Evolutionary conservation across 2,797 vertebrate species (phyloP).

Genomic region (Benthosema pterotum): DNA sequence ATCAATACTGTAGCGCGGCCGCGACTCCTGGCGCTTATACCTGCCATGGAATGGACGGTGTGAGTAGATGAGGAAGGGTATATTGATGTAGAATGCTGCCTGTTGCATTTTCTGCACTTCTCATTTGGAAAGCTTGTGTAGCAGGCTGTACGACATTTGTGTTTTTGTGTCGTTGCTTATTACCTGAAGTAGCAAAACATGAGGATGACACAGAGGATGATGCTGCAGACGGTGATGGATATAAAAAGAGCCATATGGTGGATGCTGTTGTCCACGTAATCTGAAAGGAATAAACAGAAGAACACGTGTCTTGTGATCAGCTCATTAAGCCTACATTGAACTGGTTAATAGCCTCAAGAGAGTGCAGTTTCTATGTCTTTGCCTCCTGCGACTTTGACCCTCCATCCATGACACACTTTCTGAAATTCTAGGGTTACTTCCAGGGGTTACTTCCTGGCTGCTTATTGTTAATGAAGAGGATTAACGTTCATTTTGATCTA

Average conservation of each 20-base stretch:
- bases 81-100: background rate
- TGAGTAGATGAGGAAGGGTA: background rate
- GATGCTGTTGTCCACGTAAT: slow-evolving; percentile 85
- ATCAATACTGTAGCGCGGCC: slow-evolving; percentile 89
- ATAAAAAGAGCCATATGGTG: slow-evolving; percentile 90
- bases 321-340: too few relatives aligned
- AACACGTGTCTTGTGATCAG: too few relatives aligned
- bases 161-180: slow-evolving; percentile 15
- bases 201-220: slow-evolving; percentile 85
- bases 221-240: slow-evolving; percentile 85
- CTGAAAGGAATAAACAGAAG: slow-evolving; percentile 61
- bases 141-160: background rate
- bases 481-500: too few relatives aligned
- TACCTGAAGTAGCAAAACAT: slow-evolving; percentile 93
- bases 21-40: slow-evolving; percentile 87
- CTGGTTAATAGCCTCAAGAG: too few relatives aligned
- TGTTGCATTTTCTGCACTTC: background rate
- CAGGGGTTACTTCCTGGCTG: too few relatives aligned
- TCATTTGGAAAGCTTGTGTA: background rate
- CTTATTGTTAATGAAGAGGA: too few relatives aligned
- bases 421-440: too few relatives aligned
- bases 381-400: too few relatives aligned
- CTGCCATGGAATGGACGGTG: slow-evolving; percentile 63
- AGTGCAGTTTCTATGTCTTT: too few relatives aligned
- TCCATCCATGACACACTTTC: too few relatives aligned